These are phyloP conservation scores for Melanotus villosus DNA, from an alignment of 2,888 invertebrate species.

Conservation along the genomic window DNA sequence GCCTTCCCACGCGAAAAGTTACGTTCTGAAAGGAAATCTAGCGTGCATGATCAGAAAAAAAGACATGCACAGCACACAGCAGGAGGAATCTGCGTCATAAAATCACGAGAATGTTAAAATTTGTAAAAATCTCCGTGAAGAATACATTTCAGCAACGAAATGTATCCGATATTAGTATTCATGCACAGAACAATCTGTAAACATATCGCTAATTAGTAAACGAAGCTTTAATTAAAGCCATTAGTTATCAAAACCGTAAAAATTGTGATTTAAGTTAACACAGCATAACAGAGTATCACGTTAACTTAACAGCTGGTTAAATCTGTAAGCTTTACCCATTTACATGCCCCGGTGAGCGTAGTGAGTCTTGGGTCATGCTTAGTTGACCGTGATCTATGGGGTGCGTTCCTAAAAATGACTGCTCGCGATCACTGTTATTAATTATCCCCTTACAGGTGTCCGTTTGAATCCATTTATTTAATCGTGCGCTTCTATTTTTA, in stretches of 20 bases:
- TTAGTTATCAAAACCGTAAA: slow-evolving; percentile 37
- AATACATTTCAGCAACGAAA: too few species aligned
- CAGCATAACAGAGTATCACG: slow-evolving; percentile 49
- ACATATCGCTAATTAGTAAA: slow-evolving; percentile 21
- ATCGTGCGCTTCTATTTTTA: neutral
- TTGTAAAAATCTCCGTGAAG: too few species aligned
- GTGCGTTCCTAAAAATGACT: slow-evolving; percentile 31
- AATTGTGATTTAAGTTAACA: slow-evolving; percentile 49
- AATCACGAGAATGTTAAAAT: neutral
- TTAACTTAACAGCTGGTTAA: slow-evolving; percentile 51
- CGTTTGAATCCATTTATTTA: slow-evolving; percentile 1
- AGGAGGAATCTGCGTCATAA: slow-evolving; percentile 7
- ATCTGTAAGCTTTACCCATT: slow-evolving; percentile 49
- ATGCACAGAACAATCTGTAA: slow-evolving; percentile 17
- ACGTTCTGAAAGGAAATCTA: too few species aligned
- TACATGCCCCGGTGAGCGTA: slow-evolving; percentile 53
- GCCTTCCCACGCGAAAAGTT: neutral
- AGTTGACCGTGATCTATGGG: slow-evolving; percentile 50
- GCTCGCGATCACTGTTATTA: slow-evolving; percentile 17
- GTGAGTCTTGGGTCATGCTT: slow-evolving; percentile 54
- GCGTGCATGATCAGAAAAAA: neutral
- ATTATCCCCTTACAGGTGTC: slow-evolving; percentile 20
- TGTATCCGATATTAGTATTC: neutral
- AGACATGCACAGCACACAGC: neutral
- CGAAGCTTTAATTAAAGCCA: slow-evolving; percentile 32